Evolutionary conservation across 1,140 invertebrate genomes (phyloP), one percentile per base, ranked within the genome.

Genomic region (Bombyx mori): DNA sequence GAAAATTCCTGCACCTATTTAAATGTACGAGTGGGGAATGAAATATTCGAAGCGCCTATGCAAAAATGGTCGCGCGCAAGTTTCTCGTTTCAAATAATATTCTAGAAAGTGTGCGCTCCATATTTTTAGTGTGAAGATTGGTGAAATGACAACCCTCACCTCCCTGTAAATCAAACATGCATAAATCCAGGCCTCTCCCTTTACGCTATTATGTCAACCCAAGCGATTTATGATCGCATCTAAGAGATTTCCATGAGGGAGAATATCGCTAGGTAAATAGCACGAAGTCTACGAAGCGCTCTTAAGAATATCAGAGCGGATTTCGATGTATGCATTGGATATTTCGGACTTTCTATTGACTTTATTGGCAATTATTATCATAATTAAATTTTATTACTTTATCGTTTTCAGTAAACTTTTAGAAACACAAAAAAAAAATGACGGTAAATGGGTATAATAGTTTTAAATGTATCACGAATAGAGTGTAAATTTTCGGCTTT

Each of bases 171-270:
- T 82, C 77, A 78, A 77, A 82, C 75, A 73, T 77, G 79, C 77
- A 82, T 82, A 85, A 85, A 82, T 85, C 78, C 68, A 71, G 65
- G 68, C 69, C 71, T 62, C 69, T 75, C 81, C 79, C 77, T 81
- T 82, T 69, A 77, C 78, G 79, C 79, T 77, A 80, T 82, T 82
- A 82, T 77, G 78, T 82, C 82, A 85, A 78, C 73, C 69, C 70
- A 78, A 80, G 73, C 78, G 79, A 82, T 82, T 82, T 85, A 82
- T 80, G 79, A 77, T 78, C 71, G 69, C 68, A 79, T 82, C 79
- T 77, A 75, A 79, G 77, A 82, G 77, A 81, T 81, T 82, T 81
- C 71, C 73, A 75, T 62, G 66, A 72, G 69, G 72, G 71, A 69
- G 62, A 73, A 81, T 78, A 77, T 74, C 73, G 63, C 55, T 64